Base-by-base conservation (phyloP, 2,888 invertebrate genomes). In the Eulithis testata region DNA sequence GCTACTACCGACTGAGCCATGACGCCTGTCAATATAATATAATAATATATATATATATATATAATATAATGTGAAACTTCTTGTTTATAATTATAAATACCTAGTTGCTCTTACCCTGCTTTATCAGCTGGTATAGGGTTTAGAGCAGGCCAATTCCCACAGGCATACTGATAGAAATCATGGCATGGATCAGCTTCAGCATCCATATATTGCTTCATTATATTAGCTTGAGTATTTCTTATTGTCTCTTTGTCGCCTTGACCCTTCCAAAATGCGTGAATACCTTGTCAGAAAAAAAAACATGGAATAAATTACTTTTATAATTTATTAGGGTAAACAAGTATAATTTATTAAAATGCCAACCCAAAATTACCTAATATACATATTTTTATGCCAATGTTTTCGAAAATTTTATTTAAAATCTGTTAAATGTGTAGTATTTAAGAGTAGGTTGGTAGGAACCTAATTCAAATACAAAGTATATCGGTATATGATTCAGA, bases 111-210 rank as follows among this genome's bases (percentile, higher is more conserved):
- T 74, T 83, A 92, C 79, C 96, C 96, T 6, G 97, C 96, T 87
- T 97, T 97, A 78, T 98, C 98, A 58, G 97, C 96, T 2, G 98
- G 98, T 78, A 98, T 97, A 0, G 97, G 96, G 87, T 98, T 97
- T 50, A 95, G 93, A 58, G 95, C 94, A 43, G 96, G 95, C 98
- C 98, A 98, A 77, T 97, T 97, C 0, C 98, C 98, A 82, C 96
- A 98, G 0, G 97, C 96, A 77, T 95, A 98, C 77, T 96, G 95
- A 82, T 97, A 97, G 82, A 97, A 97, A 81, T 97, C 97, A 5
- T 95, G 93, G 80, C 97, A 97, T 0, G 97, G 97, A 81, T 97
- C 95, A 0, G 94, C 94, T 36, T 90, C 91, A 0, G 84, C 86
- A 76, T 97, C 96, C 96, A 97, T 97, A 76, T 96, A 96, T 63